Percentiles rank a stretch among this genome's conserved stretches.
Evolutionary conservation across 2,888 invertebrate species (phyloP).

Genomic region (Plemyria rubiginata): DNA sequence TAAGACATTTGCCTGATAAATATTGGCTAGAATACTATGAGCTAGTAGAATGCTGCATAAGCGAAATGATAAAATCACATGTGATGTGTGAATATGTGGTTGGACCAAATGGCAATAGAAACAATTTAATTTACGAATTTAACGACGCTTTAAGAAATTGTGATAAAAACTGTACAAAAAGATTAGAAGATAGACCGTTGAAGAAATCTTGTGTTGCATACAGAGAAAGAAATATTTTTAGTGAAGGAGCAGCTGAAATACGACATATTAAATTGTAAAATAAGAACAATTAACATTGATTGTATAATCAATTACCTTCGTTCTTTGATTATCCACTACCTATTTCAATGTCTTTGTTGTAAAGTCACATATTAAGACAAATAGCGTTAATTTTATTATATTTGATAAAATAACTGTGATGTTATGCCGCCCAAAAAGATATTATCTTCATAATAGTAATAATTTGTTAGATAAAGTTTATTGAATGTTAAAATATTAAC

Average conservation of each 20-base stretch:
- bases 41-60: conserved; percentile 89
- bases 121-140: conserved; percentile 87
- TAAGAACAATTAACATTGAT: background rate
- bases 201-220: conserved; percentile 85
- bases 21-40: conserved; percentile 90
- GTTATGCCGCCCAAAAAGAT: conserved; percentile 16
- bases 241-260: conserved; percentile 37
- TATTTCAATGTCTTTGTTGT: background rate
- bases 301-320: background rate
- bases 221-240: conserved; percentile 57
- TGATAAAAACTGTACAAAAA: conserved; percentile 80
- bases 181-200: conserved; percentile 76
- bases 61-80: conserved; percentile 82
- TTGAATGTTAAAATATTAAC: conserved; percentile 32
- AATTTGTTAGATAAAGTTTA: conserved; percentile 20
- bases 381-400: conserved; percentile 1
- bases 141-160: conserved; percentile 86
- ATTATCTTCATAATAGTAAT: conserved; percentile 8
- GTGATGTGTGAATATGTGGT: conserved; percentile 88
- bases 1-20: conserved; percentile 82
- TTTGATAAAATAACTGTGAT: conserved; percentile 29
- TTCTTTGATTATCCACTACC: background rate
- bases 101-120: conserved; percentile 92
- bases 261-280: conserved; percentile 29
- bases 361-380: background rate